Conservation (phyloP, 92 coral and sea anemone species). For the Meandrina meandrites region DNA sequence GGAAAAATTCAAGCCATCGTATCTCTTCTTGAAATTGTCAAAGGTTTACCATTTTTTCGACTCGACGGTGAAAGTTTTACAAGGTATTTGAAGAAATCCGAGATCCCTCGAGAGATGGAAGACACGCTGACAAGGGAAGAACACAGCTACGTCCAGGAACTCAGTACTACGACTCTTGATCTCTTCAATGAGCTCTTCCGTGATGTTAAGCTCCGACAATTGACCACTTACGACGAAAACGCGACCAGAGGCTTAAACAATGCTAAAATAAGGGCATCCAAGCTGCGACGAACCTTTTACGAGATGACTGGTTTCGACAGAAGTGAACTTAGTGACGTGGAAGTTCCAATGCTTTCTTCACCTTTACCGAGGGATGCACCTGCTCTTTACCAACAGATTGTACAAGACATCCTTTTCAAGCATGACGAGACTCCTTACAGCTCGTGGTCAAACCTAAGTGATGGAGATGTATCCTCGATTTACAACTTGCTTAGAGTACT, state of each 20-base stretch:
- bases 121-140: conserved; percentile 39
- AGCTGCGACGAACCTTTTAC: conserved; percentile 61
- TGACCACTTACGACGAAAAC: conserved; percentile 39
- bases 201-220: conserved; percentile 59
- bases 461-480: not conserved
- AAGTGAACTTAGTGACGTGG: conserved; percentile 23
- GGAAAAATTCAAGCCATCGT: conserved; percentile 63
- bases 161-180: conserved; percentile 29
- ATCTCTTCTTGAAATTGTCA: conserved; percentile 60
- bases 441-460: conserved; percentile 41
- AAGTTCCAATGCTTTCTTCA: conserved; percentile 5
- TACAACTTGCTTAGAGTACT: conserved; percentile 43
- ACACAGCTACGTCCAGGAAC: conserved; percentile 41
- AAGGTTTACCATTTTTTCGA: conserved; percentile 49
- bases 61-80: conserved; percentile 36
- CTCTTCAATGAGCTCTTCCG: conserved; percentile 54
- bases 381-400: conserved; percentile 53
- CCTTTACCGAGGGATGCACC: conserved; percentile 15
- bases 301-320: conserved; percentile 57
- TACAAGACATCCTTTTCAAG: conserved; percentile 58
- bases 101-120: conserved; percentile 49
- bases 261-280: conserved; percentile 55
- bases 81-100: conserved; percentile 37
- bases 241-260: conserved; percentile 45
- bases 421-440: conserved; percentile 65